Evolutionary conservation across 2,888 invertebrate genomes (phyloP).

Genomic region (Minunthozetes semirufus): DNA sequence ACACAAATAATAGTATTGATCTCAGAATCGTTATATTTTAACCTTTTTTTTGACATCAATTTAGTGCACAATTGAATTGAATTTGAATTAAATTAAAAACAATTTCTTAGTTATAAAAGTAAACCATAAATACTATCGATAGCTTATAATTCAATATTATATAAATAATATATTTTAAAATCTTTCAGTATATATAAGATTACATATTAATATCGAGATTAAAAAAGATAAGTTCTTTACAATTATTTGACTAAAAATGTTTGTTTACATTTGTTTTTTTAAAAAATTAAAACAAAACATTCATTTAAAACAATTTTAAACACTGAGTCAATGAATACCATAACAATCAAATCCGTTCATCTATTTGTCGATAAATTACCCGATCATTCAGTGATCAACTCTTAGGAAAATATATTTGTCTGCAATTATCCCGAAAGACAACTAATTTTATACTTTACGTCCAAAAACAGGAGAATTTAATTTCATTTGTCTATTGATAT

Average conservation of each 20-base stretch:
- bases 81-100: constrained; percentile 10
- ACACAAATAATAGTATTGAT: constrained; percentile 14
- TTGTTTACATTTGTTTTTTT: neutral
- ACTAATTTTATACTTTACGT: neutral
- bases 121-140: neutral
- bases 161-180: constrained; percentile 1
- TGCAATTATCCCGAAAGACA: neutral
- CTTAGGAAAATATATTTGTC: constrained; percentile 10
- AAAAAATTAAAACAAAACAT: too few relatives aligned
- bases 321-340: neutral
- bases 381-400: neutral
- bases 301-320: neutral
- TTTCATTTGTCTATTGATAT: too few relatives aligned
- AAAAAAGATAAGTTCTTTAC: constrained; percentile 22
- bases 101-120: constrained; percentile 16
- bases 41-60: neutral
- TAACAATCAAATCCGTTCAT: neutral
- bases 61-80: constrained; percentile 17
- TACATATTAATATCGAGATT: constrained; percentile 15
- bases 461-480: too few relatives aligned
- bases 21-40: neutral
- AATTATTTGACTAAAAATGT: neutral
- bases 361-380: neutral
- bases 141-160: neutral
- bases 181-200: neutral